Percentiles rank a stretch among this genome's conserved stretches.
phyloP scores from a whole-genome alignment of 92 coral and sea anemone genomes.

The Virgularia gustaviana region DNA sequence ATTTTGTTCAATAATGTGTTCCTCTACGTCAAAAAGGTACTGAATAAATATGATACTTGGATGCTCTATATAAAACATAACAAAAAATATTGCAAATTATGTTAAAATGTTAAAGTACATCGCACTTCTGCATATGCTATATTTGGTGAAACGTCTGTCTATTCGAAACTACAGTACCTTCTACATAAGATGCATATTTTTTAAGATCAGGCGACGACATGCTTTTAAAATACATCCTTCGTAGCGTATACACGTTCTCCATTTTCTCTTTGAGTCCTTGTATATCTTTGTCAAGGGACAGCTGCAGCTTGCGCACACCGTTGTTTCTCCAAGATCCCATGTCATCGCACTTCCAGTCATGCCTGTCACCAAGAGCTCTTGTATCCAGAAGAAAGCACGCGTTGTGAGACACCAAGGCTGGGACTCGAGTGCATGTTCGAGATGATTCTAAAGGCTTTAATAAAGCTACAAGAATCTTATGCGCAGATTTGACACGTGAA shows the following conservation, averaged over 20 bases:
- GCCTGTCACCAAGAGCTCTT: too few relatives aligned
- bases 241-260: background rate
- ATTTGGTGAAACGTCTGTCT: background rate
- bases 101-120: background rate
- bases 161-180: background rate
- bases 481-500: background rate
- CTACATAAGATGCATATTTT: background rate
- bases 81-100: background rate
- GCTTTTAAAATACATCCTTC: background rate
- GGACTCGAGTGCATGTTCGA: conserved; percentile 1
- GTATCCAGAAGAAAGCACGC: background rate
- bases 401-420: background rate
- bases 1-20: conserved; percentile 15
- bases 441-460: background rate
- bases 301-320: conserved; percentile 19
- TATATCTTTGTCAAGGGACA: background rate
- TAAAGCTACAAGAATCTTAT: background rate
- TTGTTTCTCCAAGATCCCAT: conserved; percentile 36
- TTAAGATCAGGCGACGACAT: too few relatives aligned
- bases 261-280: background rate
- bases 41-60: conserved; percentile 13
- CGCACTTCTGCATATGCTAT: background rate
- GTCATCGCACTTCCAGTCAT: conserved; percentile 34
- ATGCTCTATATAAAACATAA: conserved; percentile 17
- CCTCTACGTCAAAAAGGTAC: conserved; percentile 25